Conservation (phyloP, 2,888 invertebrate species). For the Hemistola chrysoprasaria region DNA sequence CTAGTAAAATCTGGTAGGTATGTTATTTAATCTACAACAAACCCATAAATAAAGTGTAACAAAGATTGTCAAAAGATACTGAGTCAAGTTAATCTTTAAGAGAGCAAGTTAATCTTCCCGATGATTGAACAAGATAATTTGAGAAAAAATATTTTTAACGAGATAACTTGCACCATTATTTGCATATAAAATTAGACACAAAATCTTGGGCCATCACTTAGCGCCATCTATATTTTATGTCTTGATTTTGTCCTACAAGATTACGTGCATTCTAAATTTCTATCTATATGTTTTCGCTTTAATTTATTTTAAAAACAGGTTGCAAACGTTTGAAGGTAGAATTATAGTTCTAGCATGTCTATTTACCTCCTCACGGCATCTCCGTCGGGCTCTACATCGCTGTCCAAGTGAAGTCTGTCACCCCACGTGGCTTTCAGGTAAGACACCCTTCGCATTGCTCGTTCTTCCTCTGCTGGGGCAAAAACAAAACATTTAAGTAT, state of each 20-base stretch:
- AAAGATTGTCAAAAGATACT: too few species aligned
- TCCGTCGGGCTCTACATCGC: constrained; percentile 83
- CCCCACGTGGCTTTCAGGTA: constrained; percentile 96
- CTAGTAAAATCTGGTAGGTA: constrained; percentile 12
- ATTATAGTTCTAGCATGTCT: background rate
- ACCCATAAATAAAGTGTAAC: constrained; percentile 33
- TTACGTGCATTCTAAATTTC: too few species aligned
- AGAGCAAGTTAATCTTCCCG: too few species aligned
- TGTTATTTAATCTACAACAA: constrained; percentile 42
- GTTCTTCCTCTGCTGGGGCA: constrained; percentile 89
- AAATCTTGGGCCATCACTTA: too few species aligned
- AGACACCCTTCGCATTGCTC: constrained; percentile 94
- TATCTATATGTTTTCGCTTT: background rate
- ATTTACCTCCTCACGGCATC: constrained; percentile 86
- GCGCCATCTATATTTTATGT: too few species aligned
- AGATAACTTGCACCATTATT: too few species aligned
- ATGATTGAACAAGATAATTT: constrained; percentile 28
- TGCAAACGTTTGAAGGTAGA: too few species aligned
- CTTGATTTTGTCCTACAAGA: too few species aligned
- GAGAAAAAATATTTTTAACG: too few species aligned
- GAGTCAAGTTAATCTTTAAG: too few species aligned
- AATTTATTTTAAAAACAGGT: background rate
- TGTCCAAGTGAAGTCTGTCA: constrained; percentile 88
- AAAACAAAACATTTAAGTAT: constrained; percentile 31
- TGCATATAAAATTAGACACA: too few species aligned